These are phyloP conservation scores for Perithous albicinctus DNA, from an alignment of 2,888 invertebrate species.

Conservation along the genomic window DNA sequence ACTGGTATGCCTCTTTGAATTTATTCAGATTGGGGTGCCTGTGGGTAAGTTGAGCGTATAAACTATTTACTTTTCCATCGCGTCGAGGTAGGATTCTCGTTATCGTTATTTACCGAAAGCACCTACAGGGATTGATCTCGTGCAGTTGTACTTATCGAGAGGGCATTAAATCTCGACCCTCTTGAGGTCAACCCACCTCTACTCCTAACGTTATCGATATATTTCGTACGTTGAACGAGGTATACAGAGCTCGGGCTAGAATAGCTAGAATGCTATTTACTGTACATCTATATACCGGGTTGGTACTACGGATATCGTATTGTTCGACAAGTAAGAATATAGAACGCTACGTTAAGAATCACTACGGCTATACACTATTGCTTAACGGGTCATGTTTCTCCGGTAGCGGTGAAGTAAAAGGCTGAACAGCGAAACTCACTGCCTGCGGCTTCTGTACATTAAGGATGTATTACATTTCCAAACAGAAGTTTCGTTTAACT, in stretches of 20 bases:
- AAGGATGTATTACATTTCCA: too few species aligned
- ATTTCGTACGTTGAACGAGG: conserved; percentile 8
- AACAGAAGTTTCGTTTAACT: too few species aligned
- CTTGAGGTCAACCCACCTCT: conserved; percentile 21
- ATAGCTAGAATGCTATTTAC: conserved; percentile 17
- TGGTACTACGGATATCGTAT: background rate
- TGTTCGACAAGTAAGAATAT: conserved; percentile 5
- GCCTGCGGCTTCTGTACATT: background rate
- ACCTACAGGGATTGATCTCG: conserved; percentile 60
- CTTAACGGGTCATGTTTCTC: background rate
- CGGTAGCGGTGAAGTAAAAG: background rate
- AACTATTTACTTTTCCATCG: conserved; percentile 17
- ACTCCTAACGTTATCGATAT: conserved; percentile 12
- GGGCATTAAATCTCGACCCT: conserved; percentile 19
- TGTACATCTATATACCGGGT: conserved; percentile 7
- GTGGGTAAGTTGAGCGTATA: background rate
- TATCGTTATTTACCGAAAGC: conserved; percentile 64
- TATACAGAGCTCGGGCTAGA: background rate
- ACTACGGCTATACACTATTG: background rate
- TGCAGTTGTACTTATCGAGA: conserved; percentile 3
- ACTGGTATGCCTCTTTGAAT: background rate
- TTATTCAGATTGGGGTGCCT: conserved; percentile 1
- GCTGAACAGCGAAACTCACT: background rate
- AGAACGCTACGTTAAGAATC: conserved; percentile 8
- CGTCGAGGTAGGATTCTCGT: conserved; percentile 47